A percentile compares a stretch with the other conserved stretches of the same genome.
Evolutionary conservation across 2,797 vertebrate genomes (phyloP).

Genomic region (Cetoscarus ocellatus): DNA sequence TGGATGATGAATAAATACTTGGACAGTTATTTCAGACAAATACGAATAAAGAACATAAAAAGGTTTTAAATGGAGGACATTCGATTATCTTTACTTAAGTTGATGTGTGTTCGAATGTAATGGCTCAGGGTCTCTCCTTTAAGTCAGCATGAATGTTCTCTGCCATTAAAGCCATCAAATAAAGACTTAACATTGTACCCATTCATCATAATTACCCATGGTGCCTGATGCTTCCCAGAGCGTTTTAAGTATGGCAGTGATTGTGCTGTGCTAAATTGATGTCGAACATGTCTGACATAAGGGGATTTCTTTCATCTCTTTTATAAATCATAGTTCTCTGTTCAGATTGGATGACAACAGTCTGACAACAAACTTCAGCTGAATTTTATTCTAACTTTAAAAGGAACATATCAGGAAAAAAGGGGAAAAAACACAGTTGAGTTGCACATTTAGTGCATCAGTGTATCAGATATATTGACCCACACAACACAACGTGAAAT

Average conservation of each 20-base stretch:
- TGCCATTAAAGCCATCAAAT: constrained; percentile 15
- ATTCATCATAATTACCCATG: constrained; percentile 14
- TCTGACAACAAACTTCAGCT: background rate
- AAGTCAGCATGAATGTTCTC: background rate
- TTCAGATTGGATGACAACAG: background rate
- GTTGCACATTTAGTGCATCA: no score
- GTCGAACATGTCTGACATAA: constrained; percentile 23
- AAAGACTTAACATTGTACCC: background rate
- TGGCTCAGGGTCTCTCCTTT: background rate
- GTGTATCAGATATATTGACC: no score
- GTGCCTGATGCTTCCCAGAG: background rate
- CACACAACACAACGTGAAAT: no score
- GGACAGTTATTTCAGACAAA: background rate
- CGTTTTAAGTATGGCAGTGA: constrained; percentile 6
- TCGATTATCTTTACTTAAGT: background rate
- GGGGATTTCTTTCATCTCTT: constrained; percentile 6
- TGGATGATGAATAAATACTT: background rate
- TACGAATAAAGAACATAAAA: constrained; percentile 4
- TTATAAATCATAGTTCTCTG: background rate
- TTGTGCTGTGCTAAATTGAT: constrained; percentile 2
- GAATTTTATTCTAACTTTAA: background rate
- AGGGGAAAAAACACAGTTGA: no score
- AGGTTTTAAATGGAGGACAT: background rate
- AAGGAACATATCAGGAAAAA: no score
- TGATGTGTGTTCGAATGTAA: background rate